phyloP scores from a whole-genome alignment of 1,140 invertebrate genomes.

The Muscidifurax raptorellus region DNA sequence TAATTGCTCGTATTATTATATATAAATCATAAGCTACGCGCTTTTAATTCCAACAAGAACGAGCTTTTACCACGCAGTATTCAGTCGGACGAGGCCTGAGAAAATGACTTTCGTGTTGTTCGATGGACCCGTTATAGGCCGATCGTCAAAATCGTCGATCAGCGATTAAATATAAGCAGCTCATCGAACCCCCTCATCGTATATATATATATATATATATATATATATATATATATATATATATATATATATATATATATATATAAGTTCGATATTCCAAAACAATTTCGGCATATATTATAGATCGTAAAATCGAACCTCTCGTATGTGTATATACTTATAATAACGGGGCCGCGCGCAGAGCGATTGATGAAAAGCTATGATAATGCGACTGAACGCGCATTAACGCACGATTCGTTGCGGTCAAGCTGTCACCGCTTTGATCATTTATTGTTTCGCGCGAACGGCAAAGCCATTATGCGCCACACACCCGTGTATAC shows the following conservation, averaged over 20 bases:
- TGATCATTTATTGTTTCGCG: constrained; percentile 29
- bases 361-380: constrained; percentile 23
- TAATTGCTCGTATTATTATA: neutral
- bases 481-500: neutral
- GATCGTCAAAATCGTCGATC: too few relatives aligned
- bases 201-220: too few relatives aligned
- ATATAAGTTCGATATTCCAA: neutral
- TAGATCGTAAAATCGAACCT: neutral
- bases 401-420: neutral
- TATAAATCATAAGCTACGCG: neutral
- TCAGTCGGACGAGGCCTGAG: too few relatives aligned
- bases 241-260: too few relatives aligned
- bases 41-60: neutral
- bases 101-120: too few relatives aligned
- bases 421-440: constrained; percentile 5
- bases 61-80: too few relatives aligned
- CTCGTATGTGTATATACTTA: neutral
- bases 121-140: neutral
- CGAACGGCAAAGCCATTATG: neutral
- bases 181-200: too few relatives aligned
- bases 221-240: too few relatives aligned
- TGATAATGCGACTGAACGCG: constrained; percentile 10
- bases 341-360: neutral
- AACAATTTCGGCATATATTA: constrained; percentile 14
- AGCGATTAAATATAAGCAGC: too few relatives aligned